Conservation (phyloP, 1,140 invertebrate genomes). For the Nasonia vitripennis region DNA sequence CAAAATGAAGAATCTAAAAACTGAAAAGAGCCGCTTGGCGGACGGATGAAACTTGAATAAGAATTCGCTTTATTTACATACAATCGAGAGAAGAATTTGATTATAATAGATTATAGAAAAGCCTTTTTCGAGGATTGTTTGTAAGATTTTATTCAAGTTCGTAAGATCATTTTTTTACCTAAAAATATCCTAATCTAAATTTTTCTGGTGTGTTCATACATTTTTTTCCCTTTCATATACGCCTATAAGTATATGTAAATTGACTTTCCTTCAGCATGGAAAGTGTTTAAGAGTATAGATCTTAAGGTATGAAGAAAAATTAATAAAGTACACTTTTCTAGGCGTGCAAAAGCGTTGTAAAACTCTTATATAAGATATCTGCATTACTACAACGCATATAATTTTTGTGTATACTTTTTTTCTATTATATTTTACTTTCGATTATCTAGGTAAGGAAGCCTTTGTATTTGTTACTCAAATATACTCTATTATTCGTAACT, state of each 20-base stretch:
- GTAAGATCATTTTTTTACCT: constrained; percentile 12
- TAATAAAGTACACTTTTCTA: constrained; percentile 29
- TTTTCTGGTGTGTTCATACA: constrained; percentile 6
- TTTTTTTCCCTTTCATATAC: not conserved
- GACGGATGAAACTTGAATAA: constrained; percentile 34
- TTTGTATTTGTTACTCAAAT: constrained; percentile 28
- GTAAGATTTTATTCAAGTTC: not conserved
- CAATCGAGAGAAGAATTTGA: constrained; percentile 16
- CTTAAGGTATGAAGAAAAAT: constrained; percentile 16
- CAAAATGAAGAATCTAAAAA: not conserved
- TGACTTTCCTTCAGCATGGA: not conserved
- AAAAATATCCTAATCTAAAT: constrained; percentile 45
- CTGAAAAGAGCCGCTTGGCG: constrained; percentile 7
- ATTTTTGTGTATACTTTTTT: constrained; percentile 18
- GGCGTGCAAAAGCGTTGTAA: constrained; percentile 43
- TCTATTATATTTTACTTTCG: constrained; percentile 37
- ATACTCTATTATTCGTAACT: constrained; percentile 5
- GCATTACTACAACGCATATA: not conserved
- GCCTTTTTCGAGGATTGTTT: not conserved
- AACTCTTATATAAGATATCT: constrained; percentile 27
- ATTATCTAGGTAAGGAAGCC: constrained; percentile 39
- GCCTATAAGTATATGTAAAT: not conserved
- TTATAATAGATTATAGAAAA: constrained; percentile 10
- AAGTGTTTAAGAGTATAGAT: constrained; percentile 19
- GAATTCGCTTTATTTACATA: not conserved